A percentile compares a stretch with the other conserved stretches of the same genome.
These are phyloP conservation scores for Drosophila erecta DNA, from an alignment of 1,140 invertebrate genomes.

Conservation along the genomic window DNA sequence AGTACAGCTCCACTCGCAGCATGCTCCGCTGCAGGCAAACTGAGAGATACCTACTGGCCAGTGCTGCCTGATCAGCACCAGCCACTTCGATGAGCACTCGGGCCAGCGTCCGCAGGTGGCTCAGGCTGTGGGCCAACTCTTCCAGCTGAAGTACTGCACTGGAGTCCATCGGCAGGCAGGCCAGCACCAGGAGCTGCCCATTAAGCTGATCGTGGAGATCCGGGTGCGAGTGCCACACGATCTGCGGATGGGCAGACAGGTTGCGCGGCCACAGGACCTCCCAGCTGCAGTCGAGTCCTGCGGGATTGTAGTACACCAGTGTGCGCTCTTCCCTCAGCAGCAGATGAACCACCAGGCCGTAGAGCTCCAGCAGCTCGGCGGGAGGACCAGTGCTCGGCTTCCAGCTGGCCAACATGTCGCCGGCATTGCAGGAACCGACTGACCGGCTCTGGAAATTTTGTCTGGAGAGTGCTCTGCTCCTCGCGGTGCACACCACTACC, in stretches of 20 bases:
- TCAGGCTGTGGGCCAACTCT: slow-evolving; percentile 16
- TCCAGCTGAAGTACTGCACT: neutral
- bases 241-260: slow-evolving; percentile 44
- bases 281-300: slow-evolving; percentile 39
- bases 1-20: slow-evolving; percentile 53
- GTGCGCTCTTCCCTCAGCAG: slow-evolving; percentile 12
- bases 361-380: slow-evolving; percentile 30
- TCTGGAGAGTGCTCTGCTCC: too few relatives aligned
- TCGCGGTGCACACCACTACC: neutral
- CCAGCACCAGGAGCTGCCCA: slow-evolving; percentile 34
- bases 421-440: neutral
- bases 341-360: slow-evolving; percentile 26
- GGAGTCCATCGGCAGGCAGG: slow-evolving; percentile 31
- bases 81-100: slow-evolving; percentile 48
- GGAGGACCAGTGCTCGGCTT: slow-evolving; percentile 2
- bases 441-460: neutral
- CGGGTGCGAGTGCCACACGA: slow-evolving; percentile 33
- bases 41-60: slow-evolving; percentile 10
- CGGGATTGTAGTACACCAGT: slow-evolving; percentile 54
- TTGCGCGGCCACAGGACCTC: slow-evolving; percentile 20
- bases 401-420: slow-evolving; percentile 36
- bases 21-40: slow-evolving; percentile 17
- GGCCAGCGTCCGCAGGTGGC: slow-evolving; percentile 8
- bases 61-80: neutral
- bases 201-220: neutral